Percentiles rank a stretch among this genome's conserved stretches.
Conservation (phyloP, 2,888 invertebrate genomes). For the Cylindroiulus punctatus region DNA sequence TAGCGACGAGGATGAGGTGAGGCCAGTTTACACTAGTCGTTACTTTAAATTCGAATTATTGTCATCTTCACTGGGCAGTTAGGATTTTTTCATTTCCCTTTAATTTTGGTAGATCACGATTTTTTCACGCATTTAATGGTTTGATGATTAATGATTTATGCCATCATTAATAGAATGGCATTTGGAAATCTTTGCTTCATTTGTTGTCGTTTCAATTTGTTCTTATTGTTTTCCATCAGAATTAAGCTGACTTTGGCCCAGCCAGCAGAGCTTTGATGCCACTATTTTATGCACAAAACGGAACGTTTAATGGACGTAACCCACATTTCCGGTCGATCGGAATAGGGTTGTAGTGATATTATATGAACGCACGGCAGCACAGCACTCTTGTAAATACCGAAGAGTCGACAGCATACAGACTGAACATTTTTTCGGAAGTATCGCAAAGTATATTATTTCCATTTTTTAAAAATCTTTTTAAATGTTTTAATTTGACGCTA, state of each 20-base stretch:
- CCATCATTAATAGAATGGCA: no score
- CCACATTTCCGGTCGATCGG: neutral
- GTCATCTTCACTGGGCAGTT: no score
- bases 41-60: no score
- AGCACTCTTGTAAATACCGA: neutral
- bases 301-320: neutral
- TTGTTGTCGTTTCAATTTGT: no score
- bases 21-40: no score
- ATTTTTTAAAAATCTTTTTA: neutral
- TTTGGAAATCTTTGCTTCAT: no score
- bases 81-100: no score
- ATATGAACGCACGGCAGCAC: neutral
- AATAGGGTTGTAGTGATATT: neutral
- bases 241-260: neutral
- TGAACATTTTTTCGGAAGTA: neutral
- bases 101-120: no score
- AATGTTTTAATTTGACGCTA: neutral
- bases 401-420: neutral
- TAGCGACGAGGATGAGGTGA: slow-evolving; percentile 5
- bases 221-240: neutral
- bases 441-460: neutral
- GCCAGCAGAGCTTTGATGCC: neutral
- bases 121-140: no score
- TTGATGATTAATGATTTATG: no score
- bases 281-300: neutral